Percentiles rank a stretch among this genome's conserved stretches.
Conservation (phyloP, 2,888 invertebrate species). For the Athalia circularis region DNA sequence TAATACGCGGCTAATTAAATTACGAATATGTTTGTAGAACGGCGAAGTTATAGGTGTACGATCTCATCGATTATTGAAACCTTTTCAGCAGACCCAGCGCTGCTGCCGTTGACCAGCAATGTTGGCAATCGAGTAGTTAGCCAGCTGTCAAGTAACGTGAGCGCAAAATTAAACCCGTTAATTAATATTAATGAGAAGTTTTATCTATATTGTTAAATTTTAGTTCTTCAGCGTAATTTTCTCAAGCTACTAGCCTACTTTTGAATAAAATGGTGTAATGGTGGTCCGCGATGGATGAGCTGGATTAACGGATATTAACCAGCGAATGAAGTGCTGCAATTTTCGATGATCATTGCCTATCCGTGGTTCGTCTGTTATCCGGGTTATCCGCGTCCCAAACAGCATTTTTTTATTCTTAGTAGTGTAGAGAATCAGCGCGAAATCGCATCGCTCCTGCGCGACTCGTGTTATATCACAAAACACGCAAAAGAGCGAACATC, state of each 20-base stretch:
- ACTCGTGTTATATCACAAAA: no score
- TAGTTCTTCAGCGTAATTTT: no score
- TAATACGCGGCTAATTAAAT: slow-evolving; percentile 1
- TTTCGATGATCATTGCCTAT: not conserved
- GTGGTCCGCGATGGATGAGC: no score
- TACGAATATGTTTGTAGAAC: slow-evolving; percentile 1
- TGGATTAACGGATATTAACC: no score
- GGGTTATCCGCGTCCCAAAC: not conserved
- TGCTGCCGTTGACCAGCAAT: not conserved
- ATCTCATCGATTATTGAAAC: slow-evolving; percentile 27
- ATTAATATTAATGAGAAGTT: not conserved
- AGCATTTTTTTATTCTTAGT: not conserved
- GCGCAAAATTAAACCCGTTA: not conserved
- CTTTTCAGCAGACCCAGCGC: slow-evolving; percentile 1
- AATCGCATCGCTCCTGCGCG: not conserved
- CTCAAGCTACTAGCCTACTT: not conserved
- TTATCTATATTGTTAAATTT: not conserved
- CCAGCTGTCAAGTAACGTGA: slow-evolving; percentile 17
- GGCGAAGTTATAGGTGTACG: not conserved
- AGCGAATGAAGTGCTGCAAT: not conserved
- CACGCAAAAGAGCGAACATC: no score
- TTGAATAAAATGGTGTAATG: not conserved
- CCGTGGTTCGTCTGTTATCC: slow-evolving; percentile 17
- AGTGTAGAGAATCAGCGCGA: not conserved
- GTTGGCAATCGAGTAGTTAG: not conserved